phyloP scores from a whole-genome alignment of 2,888 invertebrate species.

The Eurytoma adleriae region DNA sequence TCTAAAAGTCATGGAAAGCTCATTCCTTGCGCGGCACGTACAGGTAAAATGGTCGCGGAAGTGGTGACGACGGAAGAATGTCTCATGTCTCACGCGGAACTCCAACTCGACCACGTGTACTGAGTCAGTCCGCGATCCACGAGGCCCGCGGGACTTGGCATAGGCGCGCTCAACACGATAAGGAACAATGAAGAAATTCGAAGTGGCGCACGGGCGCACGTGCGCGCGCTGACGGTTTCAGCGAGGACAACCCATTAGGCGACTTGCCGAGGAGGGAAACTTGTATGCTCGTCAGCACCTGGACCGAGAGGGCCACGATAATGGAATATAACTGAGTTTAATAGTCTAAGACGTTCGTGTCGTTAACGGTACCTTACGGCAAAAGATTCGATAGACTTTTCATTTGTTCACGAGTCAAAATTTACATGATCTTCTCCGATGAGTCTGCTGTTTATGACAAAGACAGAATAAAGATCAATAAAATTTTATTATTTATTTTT shows the following conservation, averaged over 20 bases:
- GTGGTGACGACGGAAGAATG: neutral
- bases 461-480: too few species aligned
- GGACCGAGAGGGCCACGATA: constrained; percentile 1
- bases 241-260: constrained; percentile 25
- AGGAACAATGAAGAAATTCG: constrained; percentile 53
- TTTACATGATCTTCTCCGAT: too few species aligned
- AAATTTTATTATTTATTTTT: too few species aligned
- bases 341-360: too few species aligned
- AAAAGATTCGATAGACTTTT: too few species aligned
- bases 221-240: constrained; percentile 3
- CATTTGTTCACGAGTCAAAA: too few species aligned
- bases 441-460: too few species aligned
- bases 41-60: constrained; percentile 33
- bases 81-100: neutral
- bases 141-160: neutral
- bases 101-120: neutral
- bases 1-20: too few species aligned
- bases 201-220: constrained; percentile 18
- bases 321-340: neutral
- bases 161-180: constrained; percentile 19
- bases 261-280: constrained; percentile 10
- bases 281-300: neutral
- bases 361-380: too few species aligned
- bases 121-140: constrained; percentile 10
- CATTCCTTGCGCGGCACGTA: neutral